phyloP scores from a whole-genome alignment of 2,888 invertebrate species.

The Acronicta leporina region DNA sequence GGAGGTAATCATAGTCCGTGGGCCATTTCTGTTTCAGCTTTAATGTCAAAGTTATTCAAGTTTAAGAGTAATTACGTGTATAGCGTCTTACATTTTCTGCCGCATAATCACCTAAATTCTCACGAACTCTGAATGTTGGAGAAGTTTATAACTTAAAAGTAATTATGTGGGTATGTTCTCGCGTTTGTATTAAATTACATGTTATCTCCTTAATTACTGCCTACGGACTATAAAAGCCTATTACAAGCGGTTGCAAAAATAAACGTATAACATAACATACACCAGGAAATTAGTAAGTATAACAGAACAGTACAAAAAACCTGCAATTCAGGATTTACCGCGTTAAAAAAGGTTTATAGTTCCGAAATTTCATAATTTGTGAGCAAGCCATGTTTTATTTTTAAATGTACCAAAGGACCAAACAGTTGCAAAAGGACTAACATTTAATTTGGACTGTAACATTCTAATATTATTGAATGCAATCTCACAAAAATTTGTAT shows the following conservation, averaged over 20 bases:
- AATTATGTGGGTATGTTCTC: background rate
- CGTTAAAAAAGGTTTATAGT: no score
- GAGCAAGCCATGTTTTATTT: no score
- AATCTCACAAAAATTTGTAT: no score
- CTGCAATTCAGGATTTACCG: no score
- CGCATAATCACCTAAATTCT: background rate
- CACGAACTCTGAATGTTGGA: background rate
- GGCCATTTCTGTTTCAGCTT: background rate
- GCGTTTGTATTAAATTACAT: background rate
- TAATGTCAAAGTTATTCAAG: background rate
- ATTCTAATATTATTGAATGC: no score
- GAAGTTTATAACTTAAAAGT: constrained; percentile 1
- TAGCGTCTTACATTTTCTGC: background rate
- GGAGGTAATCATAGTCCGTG: background rate
- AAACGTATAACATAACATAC: background rate
- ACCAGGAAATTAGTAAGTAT: no score
- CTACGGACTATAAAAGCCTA: background rate
- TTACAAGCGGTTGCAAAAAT: background rate
- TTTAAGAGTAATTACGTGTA: background rate
- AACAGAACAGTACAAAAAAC: no score
- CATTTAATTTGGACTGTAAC: no score
- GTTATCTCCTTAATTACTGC: constrained; percentile 2
- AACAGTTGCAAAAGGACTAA: background rate
- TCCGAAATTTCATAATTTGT: no score
- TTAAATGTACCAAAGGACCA: background rate